Evolutionary conservation across 2,797 vertebrate genomes (phyloP).

Genomic region (Clarias platycephalus): DNA sequence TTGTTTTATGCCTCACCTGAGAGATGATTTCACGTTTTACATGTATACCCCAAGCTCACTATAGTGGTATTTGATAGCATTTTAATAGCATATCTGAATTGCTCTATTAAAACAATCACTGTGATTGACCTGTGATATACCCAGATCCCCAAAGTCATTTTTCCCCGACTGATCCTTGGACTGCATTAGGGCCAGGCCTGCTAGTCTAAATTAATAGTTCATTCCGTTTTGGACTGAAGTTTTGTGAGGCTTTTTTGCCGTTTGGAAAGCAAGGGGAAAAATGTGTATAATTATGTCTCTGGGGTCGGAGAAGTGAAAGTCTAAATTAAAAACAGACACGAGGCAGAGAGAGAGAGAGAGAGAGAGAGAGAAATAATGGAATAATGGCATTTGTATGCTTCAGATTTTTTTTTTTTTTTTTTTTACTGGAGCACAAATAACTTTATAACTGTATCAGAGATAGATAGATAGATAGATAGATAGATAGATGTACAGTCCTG

Average conservation of each 20-base stretch:
- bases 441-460: neutral
- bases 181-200: constrained; percentile 37
- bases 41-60: neutral
- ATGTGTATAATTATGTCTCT: constrained; percentile 63
- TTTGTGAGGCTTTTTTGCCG: constrained; percentile 42
- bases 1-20: neutral
- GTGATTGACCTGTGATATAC: constrained; percentile 5
- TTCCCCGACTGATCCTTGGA: constrained; percentile 29
- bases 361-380: constrained; percentile 46
- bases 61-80: constrained; percentile 3
- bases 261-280: constrained; percentile 49
- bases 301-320: constrained; percentile 54
- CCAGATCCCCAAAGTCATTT: neutral
- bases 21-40: neutral
- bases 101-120: constrained; percentile 19
- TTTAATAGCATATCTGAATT: constrained; percentile 6
- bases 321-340: constrained; percentile 60
- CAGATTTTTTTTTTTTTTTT: constrained; percentile 20
- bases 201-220: constrained; percentile 47
- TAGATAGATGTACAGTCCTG: neutral
- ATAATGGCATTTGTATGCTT: constrained; percentile 25
- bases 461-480: neutral
- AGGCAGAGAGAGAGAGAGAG: constrained; percentile 3
- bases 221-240: constrained; percentile 36
- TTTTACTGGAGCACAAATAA: neutral